These are phyloP conservation scores for Scaptomyza tumidula DNA, from an alignment of 2,888 invertebrate genomes.

Conservation along the genomic window DNA sequence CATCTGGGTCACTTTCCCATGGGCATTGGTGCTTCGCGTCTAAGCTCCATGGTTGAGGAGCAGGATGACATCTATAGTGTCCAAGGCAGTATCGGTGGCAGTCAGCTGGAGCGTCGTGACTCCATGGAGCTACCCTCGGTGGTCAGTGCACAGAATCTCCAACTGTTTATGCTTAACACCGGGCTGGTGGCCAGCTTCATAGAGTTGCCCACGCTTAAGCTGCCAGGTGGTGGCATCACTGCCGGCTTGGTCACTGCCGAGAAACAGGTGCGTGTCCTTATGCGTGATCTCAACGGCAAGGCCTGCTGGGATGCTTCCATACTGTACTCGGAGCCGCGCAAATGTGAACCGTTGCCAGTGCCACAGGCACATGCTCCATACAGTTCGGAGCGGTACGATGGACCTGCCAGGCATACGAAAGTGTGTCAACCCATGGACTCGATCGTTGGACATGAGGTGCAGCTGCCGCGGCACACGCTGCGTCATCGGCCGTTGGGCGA, in stretches of 20 bases:
- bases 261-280: conserved; percentile 93
- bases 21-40: conserved; percentile 93
- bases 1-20: conserved; percentile 98
- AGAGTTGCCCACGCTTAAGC: conserved; percentile 93
- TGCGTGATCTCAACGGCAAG: conserved; percentile 96
- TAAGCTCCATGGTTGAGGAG: conserved; percentile 96
- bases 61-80: conserved; percentile 90
- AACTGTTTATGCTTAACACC: conserved; percentile 93
- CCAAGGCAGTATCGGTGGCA: conserved; percentile 32
- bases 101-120: conserved; percentile 75
- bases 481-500: conserved; percentile 90
- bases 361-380: conserved; percentile 25
- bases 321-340: conserved; percentile 90
- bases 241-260: conserved; percentile 91
- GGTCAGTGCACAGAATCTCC: conserved; percentile 92
- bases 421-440: conserved; percentile 75
- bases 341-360: conserved; percentile 29
- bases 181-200: conserved; percentile 94
- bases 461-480: conserved; percentile 89
- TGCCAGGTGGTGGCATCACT: conserved; percentile 91
- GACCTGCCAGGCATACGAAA: conserved; percentile 21
- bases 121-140: conserved; percentile 91
- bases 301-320: conserved; percentile 98
- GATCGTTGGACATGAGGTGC: conserved; percentile 84
- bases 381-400: conserved; percentile 49